phyloP scores from a whole-genome alignment of 2,113 vertebrate genomes.

The Leptosomus discolor region DNA sequence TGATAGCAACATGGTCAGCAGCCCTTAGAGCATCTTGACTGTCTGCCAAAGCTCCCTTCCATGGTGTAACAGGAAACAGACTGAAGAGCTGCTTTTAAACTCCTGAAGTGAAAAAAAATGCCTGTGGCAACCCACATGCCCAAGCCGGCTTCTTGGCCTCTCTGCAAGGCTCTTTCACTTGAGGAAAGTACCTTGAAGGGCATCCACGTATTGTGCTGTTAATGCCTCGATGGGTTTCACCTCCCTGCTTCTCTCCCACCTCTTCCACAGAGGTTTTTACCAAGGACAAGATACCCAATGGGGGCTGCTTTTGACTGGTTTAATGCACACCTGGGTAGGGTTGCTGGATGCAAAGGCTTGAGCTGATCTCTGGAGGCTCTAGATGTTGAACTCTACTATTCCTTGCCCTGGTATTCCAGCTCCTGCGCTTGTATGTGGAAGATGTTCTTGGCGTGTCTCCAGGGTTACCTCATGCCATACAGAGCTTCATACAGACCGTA shows the following conservation, averaged over 20 bases:
- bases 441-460: neutral
- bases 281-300: neutral
- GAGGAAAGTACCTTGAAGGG: neutral
- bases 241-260: neutral
- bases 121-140: neutral
- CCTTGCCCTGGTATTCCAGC: neutral
- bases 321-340: neutral
- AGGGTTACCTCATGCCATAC: neutral
- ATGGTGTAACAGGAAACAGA: neutral
- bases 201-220: neutral
- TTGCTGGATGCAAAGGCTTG: neutral
- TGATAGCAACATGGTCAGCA: neutral
- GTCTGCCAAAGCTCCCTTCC: neutral
- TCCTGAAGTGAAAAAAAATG: neutral
- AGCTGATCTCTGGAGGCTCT: neutral
- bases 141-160: neutral
- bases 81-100: neutral
- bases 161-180: neutral
- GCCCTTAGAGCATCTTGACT: neutral
- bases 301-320: neutral
- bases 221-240: neutral
- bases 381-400: neutral
- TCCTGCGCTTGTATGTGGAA: neutral
- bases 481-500: neutral
- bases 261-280: neutral